Evolutionary conservation across 1,140 invertebrate species (phyloP).

Genomic region (Tachypleus tridentatus): DNA sequence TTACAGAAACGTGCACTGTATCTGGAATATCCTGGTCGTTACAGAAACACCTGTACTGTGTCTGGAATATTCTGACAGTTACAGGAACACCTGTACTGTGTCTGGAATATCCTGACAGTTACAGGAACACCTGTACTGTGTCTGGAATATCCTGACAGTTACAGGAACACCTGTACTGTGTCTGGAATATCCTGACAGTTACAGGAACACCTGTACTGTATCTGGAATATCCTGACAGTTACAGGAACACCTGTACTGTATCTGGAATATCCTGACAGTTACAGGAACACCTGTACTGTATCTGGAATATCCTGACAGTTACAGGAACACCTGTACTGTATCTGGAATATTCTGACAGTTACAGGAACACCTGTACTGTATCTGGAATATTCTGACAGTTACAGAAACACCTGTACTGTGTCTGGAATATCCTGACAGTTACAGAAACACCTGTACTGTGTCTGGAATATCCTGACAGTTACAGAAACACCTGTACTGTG

Average conservation of each 20-base stretch:
- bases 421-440: neutral
- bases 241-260: neutral
- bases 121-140: neutral
- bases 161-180: neutral
- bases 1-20: neutral
- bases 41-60: neutral
- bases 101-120: neutral
- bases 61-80: neutral
- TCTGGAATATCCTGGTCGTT: neutral
- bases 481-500: no score
- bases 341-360: neutral
- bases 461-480: conserved; percentile 1
- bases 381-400: neutral
- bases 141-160: neutral
- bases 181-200: conserved; percentile 1
- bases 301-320: neutral
- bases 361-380: no score
- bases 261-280: neutral
- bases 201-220: no score
- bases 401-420: neutral
- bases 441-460: neutral
- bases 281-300: neutral
- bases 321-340: neutral
- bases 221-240: neutral
- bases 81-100: no score